Percentiles rank a stretch among this genome's conserved stretches.
phyloP scores from a whole-genome alignment of 2,888 invertebrate genomes.

The Rhaphigaster nebulosa region DNA sequence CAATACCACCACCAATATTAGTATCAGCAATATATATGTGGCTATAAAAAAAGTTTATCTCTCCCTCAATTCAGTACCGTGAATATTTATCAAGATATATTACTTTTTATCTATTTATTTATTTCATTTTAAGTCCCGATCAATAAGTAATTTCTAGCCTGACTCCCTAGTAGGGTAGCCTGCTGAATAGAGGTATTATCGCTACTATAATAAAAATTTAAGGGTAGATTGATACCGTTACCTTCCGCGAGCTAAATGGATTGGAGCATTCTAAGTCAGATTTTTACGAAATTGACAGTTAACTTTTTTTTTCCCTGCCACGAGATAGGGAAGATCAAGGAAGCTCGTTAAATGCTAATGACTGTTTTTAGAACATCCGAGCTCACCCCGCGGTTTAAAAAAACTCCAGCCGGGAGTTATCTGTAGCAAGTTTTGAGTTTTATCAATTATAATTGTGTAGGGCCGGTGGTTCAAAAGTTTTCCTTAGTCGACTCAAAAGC shows the following conservation, averaged over 20 bases:
- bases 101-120: too few species aligned
- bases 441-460: constrained; percentile 41
- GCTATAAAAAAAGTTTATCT: too few species aligned
- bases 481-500: constrained; percentile 6
- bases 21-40: too few species aligned
- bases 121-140: background rate
- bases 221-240: background rate
- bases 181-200: background rate
- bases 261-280: background rate
- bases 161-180: too few species aligned
- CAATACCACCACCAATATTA: too few species aligned
- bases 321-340: constrained; percentile 9
- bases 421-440: constrained; percentile 42
- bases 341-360: constrained; percentile 33
- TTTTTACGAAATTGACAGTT: background rate
- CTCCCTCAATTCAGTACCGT: too few species aligned
- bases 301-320: background rate
- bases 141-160: too few species aligned
- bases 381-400: background rate
- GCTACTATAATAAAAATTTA: background rate
- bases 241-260: background rate
- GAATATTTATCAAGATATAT: too few species aligned
- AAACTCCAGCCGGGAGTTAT: background rate
- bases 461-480: constrained; percentile 32
- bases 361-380: constrained; percentile 28